Percentiles rank a stretch among this genome's conserved stretches.
These are phyloP conservation scores for Paraescarpia echinospica DNA, from an alignment of 1,140 invertebrate species.

Conservation along the genomic window DNA sequence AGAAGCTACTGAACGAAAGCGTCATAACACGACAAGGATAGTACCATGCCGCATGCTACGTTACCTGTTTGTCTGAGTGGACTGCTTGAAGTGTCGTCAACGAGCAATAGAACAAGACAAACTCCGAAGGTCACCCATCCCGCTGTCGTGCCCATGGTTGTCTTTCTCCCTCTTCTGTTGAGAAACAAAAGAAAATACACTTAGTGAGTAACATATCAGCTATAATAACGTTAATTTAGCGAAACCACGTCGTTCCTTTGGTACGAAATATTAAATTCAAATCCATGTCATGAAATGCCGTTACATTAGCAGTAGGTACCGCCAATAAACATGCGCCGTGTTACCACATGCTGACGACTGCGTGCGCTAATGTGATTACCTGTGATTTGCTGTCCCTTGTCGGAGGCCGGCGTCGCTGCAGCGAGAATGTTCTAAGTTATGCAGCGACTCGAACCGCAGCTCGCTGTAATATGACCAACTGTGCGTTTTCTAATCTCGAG, in stretches of 20 bases:
- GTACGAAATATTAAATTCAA: background rate
- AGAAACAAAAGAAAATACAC: background rate
- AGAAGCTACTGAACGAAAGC: no score
- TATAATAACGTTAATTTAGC: background rate
- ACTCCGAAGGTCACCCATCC: background rate
- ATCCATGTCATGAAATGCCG: background rate
- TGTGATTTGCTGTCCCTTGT: background rate
- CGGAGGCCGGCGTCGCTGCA: background rate
- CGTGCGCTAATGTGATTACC: background rate
- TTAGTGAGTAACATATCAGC: background rate
- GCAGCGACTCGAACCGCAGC: background rate
- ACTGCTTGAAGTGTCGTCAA: background rate
- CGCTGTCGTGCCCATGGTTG: background rate
- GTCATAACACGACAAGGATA: no score
- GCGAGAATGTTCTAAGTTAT: background rate
- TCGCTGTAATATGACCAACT: background rate
- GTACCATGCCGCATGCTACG: no score
- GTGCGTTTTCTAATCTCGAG: background rate
- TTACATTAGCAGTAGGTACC: background rate
- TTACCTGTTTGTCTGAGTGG: background rate
- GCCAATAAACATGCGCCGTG: background rate
- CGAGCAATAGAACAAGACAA: background rate
- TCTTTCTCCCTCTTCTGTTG: background rate
- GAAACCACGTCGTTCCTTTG: background rate
- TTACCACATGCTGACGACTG: background rate